Conservation (phyloP, 2,113 vertebrate species). For the Percina caprodes region DNA sequence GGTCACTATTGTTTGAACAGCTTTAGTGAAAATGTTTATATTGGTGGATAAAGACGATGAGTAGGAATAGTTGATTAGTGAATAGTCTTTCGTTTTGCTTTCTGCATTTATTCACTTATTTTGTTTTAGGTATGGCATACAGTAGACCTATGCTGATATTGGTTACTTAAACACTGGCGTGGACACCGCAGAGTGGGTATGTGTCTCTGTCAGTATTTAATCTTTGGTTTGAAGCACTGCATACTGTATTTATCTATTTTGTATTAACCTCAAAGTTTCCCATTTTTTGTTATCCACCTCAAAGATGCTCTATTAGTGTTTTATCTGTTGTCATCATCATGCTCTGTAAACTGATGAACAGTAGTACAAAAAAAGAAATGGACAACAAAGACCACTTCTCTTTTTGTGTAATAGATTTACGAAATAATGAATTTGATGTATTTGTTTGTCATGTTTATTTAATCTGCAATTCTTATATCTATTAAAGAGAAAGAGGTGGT, state of each 20-base stretch:
- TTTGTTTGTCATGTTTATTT: background rate
- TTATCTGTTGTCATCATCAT: background rate
- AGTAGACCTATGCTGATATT: background rate
- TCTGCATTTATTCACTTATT: background rate
- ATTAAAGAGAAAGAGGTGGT: background rate
- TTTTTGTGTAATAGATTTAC: background rate
- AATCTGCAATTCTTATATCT: background rate
- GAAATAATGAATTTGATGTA: background rate
- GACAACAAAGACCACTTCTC: background rate
- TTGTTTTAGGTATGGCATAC: background rate
- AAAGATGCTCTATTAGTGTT: background rate
- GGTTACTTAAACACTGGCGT: background rate
- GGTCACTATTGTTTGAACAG: slow-evolving; percentile 22
- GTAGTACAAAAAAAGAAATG: background rate
- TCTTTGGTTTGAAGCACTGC: background rate
- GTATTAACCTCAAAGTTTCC: background rate
- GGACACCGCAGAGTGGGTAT: background rate
- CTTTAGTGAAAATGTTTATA: slow-evolving; percentile 1
- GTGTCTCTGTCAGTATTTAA: background rate
- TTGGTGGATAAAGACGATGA: background rate
- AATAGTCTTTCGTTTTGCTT: background rate
- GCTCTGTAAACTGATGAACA: background rate
- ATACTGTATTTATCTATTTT: background rate
- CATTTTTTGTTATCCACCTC: background rate
- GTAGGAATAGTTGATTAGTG: background rate